Percentiles rank a stretch among this genome's conserved stretches.
Conservation (phyloP, 2,888 invertebrate species). For the Nephrotoma flavescens region DNA sequence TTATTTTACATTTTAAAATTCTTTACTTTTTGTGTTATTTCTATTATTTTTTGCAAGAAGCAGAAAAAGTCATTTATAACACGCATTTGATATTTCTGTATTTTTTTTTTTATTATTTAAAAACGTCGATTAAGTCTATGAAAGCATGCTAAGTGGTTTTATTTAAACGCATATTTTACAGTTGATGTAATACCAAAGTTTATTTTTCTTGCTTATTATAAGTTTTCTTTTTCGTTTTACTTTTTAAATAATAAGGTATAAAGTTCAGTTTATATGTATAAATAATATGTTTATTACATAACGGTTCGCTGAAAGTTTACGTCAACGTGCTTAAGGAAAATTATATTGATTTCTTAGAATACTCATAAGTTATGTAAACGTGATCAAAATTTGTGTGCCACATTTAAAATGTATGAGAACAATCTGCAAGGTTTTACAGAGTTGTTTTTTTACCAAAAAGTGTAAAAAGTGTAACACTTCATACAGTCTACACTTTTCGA, state of each 20-base stretch:
- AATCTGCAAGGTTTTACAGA: no score
- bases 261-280: background rate
- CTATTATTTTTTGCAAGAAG: background rate
- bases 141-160: background rate
- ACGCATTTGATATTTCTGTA: background rate
- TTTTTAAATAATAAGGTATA: background rate
- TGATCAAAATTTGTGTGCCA: background rate
- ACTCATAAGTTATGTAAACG: background rate
- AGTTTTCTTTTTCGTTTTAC: background rate
- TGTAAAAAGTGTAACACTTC: background rate
- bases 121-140: background rate
- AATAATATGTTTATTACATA: background rate
- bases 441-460: background rate
- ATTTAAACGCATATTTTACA: background rate
- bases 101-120: background rate
- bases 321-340: background rate
- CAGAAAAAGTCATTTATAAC: background rate
- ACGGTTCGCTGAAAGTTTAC: background rate
- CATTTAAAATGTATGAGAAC: no score
- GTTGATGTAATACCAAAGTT: background rate
- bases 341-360: background rate
- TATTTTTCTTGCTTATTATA: background rate
- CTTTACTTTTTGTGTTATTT: background rate
- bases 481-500: background rate
- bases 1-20: background rate